A percentile compares a stretch with the other conserved stretches of the same genome.
phyloP scores from a whole-genome alignment of 2,888 invertebrate species.

The Drosophila quinaria region DNA sequence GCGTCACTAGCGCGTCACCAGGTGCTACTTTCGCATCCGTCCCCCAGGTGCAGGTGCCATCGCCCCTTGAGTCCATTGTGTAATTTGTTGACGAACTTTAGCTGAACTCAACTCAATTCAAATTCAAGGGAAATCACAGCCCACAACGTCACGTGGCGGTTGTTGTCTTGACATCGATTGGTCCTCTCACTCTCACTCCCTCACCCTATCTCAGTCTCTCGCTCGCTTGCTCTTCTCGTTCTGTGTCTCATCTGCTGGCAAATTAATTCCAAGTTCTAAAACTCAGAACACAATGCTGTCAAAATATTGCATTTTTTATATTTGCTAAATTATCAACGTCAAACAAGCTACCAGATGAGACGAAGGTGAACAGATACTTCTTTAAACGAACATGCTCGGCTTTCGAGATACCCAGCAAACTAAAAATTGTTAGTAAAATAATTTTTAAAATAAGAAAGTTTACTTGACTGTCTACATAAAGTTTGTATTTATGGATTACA shows the following conservation, averaged over 20 bases:
- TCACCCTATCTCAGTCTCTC: not conserved
- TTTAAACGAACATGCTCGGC: conserved; percentile 1
- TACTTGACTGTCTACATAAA: no score
- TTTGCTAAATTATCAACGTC: conserved; percentile 72
- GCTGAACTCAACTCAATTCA: not conserved
- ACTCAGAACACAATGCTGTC: conserved; percentile 73
- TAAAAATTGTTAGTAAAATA: no score
- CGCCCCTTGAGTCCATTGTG: conserved; percentile 49
- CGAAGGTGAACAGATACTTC: not conserved
- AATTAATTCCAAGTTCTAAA: conserved; percentile 74
- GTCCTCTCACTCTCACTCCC: not conserved
- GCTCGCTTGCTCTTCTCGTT: not conserved
- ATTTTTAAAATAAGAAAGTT: no score
- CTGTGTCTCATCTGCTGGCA: conserved; percentile 56
- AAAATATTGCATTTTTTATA: conserved; percentile 72
- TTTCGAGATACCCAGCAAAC: conserved; percentile 30
- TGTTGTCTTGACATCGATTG: conserved; percentile 50
- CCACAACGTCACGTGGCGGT: conserved; percentile 41
- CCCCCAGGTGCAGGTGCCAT: not conserved
- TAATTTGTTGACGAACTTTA: conserved; percentile 41
- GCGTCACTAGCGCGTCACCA: conserved; percentile 55
- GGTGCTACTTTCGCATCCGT: conserved; percentile 50
- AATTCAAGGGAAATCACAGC: conserved; percentile 34
- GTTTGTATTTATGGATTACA: no score
- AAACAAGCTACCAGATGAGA: conserved; percentile 49